Conservation (phyloP, 2,113 vertebrate species). For the Falco punctatus region DNA sequence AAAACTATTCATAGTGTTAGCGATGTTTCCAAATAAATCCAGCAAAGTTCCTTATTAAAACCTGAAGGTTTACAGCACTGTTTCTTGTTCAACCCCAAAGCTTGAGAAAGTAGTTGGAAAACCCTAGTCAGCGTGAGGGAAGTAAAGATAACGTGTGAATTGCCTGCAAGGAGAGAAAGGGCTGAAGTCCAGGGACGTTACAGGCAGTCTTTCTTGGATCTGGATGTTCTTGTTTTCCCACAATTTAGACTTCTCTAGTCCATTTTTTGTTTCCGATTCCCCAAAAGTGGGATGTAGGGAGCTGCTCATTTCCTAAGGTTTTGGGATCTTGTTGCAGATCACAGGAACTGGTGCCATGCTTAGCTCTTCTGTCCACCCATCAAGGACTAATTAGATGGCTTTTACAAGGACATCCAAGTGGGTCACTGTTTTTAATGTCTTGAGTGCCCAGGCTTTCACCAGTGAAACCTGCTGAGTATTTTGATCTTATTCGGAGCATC, state of each 20-base stretch:
- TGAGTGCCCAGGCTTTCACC: not conserved
- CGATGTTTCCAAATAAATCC: not conserved
- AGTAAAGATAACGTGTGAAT: not conserved
- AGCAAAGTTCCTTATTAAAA: not conserved
- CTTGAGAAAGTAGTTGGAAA: not conserved
- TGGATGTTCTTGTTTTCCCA: not conserved
- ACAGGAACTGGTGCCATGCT: not conserved
- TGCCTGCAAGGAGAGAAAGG: not conserved
- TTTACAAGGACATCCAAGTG: not conserved
- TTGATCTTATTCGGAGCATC: not conserved
- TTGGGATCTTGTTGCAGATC: not conserved
- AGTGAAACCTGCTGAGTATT: not conserved
- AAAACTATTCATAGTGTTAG: not conserved
- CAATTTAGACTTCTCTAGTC: not conserved
- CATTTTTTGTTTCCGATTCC: not conserved
- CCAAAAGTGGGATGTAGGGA: not conserved
- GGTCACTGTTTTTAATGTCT: not conserved
- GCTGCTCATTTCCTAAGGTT: not conserved
- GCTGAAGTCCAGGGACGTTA: not conserved
- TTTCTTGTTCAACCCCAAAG: not conserved
- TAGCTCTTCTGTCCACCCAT: not conserved
- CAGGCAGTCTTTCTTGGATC: not conserved
- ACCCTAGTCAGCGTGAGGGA: not conserved
- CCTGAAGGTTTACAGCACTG: not conserved
- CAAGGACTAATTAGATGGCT: not conserved